Evolutionary conservation across 2,888 invertebrate genomes (phyloP).

Genomic region (Acronicta alni): DNA sequence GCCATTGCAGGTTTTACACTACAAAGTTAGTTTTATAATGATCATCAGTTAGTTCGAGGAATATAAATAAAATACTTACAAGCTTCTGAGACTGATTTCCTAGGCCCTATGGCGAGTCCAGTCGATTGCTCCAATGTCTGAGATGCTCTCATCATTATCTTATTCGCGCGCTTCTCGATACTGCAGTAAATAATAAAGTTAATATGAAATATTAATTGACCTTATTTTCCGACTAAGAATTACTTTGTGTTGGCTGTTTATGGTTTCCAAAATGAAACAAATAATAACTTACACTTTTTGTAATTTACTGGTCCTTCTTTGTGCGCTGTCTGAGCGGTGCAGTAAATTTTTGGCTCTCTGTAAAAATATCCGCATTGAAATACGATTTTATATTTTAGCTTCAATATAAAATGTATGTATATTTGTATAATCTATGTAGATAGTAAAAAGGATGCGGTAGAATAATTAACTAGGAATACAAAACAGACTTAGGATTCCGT

Average conservation of each 20-base stretch:
- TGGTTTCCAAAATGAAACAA: not conserved
- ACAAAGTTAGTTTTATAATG: too few species aligned
- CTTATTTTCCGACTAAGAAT: too few species aligned
- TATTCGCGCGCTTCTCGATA: slow-evolving; percentile 94
- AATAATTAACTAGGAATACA: too few species aligned
- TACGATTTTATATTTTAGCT: too few species aligned
- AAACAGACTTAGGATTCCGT: too few species aligned
- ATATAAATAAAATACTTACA: slow-evolving; percentile 67
- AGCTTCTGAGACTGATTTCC: slow-evolving; percentile 86
- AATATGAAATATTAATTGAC: too few species aligned
- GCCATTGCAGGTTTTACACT: too few species aligned
- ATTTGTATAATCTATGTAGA: too few species aligned
- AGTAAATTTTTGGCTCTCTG: slow-evolving; percentile 92
- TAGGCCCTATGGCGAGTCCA: slow-evolving; percentile 92
- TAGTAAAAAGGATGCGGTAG: too few species aligned
- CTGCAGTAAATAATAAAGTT: slow-evolving; percentile 66
- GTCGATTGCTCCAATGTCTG: slow-evolving; percentile 95
- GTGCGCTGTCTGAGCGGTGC: slow-evolving; percentile 93
- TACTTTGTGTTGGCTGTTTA: too few species aligned
- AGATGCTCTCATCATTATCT: slow-evolving; percentile 94
- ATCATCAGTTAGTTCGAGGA: not conserved
- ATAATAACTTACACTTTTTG: slow-evolving; percentile 92
- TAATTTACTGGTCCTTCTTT: slow-evolving; percentile 93
- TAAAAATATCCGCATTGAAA: slow-evolving; percentile 41
- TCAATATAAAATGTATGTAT: too few species aligned